Percentiles rank a stretch among this genome's conserved stretches.
Evolutionary conservation across 2,888 invertebrate genomes (phyloP).

Genomic region (Drosophila ustulata): DNA sequence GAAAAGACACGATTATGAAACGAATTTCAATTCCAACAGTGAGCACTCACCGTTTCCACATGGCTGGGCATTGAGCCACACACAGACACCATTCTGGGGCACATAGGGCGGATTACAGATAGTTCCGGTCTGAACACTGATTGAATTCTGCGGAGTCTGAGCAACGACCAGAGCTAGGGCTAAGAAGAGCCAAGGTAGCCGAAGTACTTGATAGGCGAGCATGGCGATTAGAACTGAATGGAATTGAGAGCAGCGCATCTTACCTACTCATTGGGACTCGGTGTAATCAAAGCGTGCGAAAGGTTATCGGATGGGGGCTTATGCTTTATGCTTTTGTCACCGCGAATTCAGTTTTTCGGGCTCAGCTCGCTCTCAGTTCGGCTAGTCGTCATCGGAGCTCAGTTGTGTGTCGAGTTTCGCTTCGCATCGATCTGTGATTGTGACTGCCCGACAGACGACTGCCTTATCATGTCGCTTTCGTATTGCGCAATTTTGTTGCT

Average conservation of each 20-base stretch:
- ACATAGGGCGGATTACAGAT: conserved; percentile 41
- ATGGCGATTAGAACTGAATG: conserved; percentile 61
- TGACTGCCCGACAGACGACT: not conserved
- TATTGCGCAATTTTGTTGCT: conserved; percentile 19
- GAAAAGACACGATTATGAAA: not conserved
- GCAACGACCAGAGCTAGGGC: conserved; percentile 15
- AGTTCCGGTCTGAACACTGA: conserved; percentile 14
- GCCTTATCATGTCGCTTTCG: conserved; percentile 10
- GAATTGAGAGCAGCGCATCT: not conserved
- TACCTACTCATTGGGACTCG: not conserved
- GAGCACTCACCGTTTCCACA: conserved; percentile 39
- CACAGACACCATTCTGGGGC: conserved; percentile 46
- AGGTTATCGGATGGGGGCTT: conserved; percentile 60
- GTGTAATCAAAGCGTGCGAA: conserved; percentile 15
- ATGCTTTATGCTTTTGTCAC: conserved; percentile 46
- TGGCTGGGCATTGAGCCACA: conserved; percentile 2
- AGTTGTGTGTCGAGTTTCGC: conserved; percentile 28
- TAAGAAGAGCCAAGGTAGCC: conserved; percentile 41
- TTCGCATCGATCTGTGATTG: not conserved
- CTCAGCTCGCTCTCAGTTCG: conserved; percentile 15
- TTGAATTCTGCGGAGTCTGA: conserved; percentile 31
- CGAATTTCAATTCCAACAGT: not conserved
- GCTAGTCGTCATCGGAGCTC: conserved; percentile 45
- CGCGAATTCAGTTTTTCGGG: conserved; percentile 6
- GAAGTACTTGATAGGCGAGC: conserved; percentile 47